A percentile compares a stretch with the other conserved stretches of the same genome.
phyloP scores from a whole-genome alignment of 2,888 invertebrate species.

The Diadromus collaris region DNA sequence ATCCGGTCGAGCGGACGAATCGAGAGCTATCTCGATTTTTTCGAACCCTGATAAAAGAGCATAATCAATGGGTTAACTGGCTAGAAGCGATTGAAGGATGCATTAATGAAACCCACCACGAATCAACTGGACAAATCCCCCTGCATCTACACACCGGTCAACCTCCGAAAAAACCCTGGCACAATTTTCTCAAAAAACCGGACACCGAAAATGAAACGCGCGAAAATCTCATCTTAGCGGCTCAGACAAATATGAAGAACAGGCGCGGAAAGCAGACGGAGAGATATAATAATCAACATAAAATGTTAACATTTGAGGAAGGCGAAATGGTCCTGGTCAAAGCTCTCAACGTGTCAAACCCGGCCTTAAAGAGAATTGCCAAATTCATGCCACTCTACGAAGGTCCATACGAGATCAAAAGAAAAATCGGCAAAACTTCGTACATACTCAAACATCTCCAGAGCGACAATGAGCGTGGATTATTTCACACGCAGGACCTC shows the following conservation, averaged over 20 bases:
- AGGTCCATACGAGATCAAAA: constrained; percentile 18
- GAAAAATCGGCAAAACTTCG: neutral
- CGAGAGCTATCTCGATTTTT: neutral
- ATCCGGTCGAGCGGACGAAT: neutral
- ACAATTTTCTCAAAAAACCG: too few species aligned
- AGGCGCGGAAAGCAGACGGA: too few species aligned
- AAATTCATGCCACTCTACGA: constrained; percentile 30
- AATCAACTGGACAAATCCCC: too few species aligned
- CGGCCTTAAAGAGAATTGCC: neutral
- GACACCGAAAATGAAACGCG: too few species aligned
- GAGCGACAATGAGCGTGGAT: neutral
- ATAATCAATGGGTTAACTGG: neutral
- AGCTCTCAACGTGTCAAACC: constrained; percentile 30
- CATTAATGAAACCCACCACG: too few species aligned
- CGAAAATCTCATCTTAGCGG: too few species aligned
- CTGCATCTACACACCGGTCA: too few species aligned
- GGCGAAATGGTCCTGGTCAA: neutral
- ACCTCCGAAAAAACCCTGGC: too few species aligned
- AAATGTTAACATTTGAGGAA: too few species aligned
- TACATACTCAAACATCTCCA: neutral
- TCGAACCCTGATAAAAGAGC: neutral
- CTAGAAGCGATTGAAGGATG: too few species aligned
- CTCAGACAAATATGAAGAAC: too few species aligned
- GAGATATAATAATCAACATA: too few species aligned
- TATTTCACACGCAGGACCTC: neutral